A percentile compares a stretch with the other conserved stretches of the same genome.
Conservation (phyloP, 2,113 vertebrate genomes). For the Alexandromys fortis region DNA sequence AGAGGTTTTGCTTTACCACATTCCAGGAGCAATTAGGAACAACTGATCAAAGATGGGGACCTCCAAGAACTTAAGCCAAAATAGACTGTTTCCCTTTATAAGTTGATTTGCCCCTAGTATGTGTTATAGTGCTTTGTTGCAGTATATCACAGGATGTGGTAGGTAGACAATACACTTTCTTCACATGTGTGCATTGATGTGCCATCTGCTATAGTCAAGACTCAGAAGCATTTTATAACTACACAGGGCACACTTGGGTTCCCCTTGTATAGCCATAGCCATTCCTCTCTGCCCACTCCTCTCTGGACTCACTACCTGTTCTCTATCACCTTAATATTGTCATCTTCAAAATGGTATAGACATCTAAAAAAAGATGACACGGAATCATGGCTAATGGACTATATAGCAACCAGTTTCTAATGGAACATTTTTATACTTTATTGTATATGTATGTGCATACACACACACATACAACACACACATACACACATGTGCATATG, state of each 20-base stretch:
- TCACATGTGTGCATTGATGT: neutral
- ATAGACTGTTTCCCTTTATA: neutral
- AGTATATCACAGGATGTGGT: neutral
- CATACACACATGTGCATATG: too few relatives aligned
- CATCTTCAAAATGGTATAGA: conserved; percentile 4
- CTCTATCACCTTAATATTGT: neutral
- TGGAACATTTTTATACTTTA: neutral
- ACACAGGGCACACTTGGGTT: neutral
- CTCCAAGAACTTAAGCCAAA: neutral
- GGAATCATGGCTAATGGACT: neutral
- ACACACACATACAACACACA: too few relatives aligned
- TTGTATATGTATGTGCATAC: neutral
- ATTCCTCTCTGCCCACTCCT: neutral
- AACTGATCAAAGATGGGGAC: neutral
- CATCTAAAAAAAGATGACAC: neutral
- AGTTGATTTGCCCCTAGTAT: neutral
- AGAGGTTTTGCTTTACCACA: neutral
- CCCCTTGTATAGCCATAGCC: neutral
- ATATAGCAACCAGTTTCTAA: neutral
- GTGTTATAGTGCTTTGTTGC: neutral
- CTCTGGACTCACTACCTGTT: neutral
- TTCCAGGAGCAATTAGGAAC: neutral
- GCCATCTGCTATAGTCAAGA: neutral
- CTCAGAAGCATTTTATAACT: neutral
- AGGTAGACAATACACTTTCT: neutral